Base-by-base conservation (phyloP, 2,888 invertebrate genomes). In the Yponomeuta evonymella region DNA sequence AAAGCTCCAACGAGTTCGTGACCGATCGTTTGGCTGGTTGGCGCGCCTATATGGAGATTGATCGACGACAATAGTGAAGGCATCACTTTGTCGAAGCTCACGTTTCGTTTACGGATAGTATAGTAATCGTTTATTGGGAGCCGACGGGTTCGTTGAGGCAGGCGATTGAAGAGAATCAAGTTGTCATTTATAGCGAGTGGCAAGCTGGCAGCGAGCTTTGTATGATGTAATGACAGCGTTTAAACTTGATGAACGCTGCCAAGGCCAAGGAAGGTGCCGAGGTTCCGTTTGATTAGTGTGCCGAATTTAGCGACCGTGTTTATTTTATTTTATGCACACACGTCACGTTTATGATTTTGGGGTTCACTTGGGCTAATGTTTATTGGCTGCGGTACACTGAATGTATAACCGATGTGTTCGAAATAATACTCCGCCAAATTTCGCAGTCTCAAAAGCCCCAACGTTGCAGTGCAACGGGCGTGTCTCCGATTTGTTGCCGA, bases 171-270 rank as follows among this genome's bases (percentile, higher is more conserved):
- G 51, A 5, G 51, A 58, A 58, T 4, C 51, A 15, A 2, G 15
- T 58, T 58, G 51, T 58, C 51, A 58, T 58, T 58, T 65, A 65
- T 29, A 33, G 65, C 43, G 33, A 12, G 67, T 67, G 5, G 51
- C 30, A 51, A 72, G 71, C 71, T 72, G 51, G 67, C 70, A 72
- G 69, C 58, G 72, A 76, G 81, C 80, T 79, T 76, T 76, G 76
- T 76, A 76, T 83, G 83, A 81, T 82, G 82, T 82, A 82, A 68
- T 30, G 11, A 72, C 76, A 79, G 75, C 79, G 79, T 79, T 75
- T 76, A 69, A 75, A 75, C 77, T 78, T 76, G 76, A 79, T 77
- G 77, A 80, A 80, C 78, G 76, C 65, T 77, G 74, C 75, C 84
- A 85, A 85, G 84, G 85, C 75, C 79, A 80, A 78, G 76, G 78